Base-by-base conservation (phyloP, 1,140 invertebrate species). In the Drosophila novamexicana region DNA sequence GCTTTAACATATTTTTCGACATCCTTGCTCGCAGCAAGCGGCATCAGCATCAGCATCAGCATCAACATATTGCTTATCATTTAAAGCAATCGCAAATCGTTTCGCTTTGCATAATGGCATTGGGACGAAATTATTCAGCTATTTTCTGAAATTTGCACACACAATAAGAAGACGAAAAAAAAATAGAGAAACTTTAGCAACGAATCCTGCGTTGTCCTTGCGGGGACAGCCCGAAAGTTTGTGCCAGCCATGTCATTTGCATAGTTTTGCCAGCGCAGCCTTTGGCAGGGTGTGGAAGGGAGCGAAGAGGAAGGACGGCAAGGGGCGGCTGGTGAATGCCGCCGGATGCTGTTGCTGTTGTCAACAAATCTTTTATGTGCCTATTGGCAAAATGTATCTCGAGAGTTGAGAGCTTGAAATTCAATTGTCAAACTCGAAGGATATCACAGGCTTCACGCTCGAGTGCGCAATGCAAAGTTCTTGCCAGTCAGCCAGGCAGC, bases 61-160 rank as follows among this genome's bases (percentile, higher is more conserved):
- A 66, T 77, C 72, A 77, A 77, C 62, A 86, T 81, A 85, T 84
- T 86, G 79, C 84, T 86, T 88, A 89, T 88, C 83, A 70, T 80
- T 89, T 88, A 89, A 89, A 88, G 79, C 81, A 88, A 88, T 88
- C 83, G 79, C 77, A 88, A 88, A 88, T 88, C 83, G 84, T 78
- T 89, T 70, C 75, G 75, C 77, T 89, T 88, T 89, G 83, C 83
- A 89, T 89, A 88, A 88, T 88, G 80, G 64, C 68, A 83, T 79
- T 79, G 68, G 63, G 47, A 77, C 16, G 22, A 71, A 72, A 57
- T 76, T 71, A 64, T 77, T 52, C 65, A 75, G 47, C 59, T 76
- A 72, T 76, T 68, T 72, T 59, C 54, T 16, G 52, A 78, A 67
- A 74, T 56, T 70, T 68, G 58, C 63, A 68, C 59, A 29, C 16